Percentiles rank a stretch among this genome's conserved stretches.
phyloP scores from a whole-genome alignment of 2,113 vertebrate species.

The Glareola pratincola region DNA sequence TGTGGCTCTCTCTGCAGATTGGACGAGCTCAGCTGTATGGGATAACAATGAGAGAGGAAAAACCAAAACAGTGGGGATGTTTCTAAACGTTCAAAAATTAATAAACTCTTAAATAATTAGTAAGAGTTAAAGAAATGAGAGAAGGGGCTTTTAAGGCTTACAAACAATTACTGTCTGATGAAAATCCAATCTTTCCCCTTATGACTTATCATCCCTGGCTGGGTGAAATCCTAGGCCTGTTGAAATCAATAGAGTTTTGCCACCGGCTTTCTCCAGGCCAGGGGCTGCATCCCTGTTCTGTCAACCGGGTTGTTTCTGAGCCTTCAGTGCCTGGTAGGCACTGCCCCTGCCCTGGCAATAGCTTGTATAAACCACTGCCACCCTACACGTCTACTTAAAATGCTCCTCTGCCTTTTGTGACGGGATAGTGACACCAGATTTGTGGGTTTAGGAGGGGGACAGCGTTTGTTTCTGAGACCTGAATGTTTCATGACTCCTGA shows the following conservation, averaged over 20 bases:
- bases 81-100: constrained; percentile 35
- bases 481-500: not conserved
- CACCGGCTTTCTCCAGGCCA: not conserved
- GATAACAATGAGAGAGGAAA: not conserved
- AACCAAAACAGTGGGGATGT: not conserved
- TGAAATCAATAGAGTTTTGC: not conserved
- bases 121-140: constrained; percentile 8
- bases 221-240: not conserved
- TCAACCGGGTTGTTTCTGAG: not conserved
- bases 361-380: not conserved
- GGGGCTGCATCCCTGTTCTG: not conserved
- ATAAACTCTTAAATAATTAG: constrained; percentile 43
- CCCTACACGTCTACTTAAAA: not conserved
- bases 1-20: constrained; percentile 16
- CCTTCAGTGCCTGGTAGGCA: not conserved
- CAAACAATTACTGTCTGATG: not conserved
- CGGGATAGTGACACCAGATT: not conserved
- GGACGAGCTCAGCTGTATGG: not conserved
- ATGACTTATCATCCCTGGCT: not conserved
- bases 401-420: not conserved
- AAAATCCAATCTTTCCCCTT: not conserved
- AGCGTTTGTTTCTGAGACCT: not conserved
- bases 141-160: constrained; percentile 15
- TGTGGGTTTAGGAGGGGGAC: not conserved
- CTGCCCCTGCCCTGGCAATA: not conserved